Base-by-base conservation (phyloP, 1,140 invertebrate genomes). In the Proales similis region DNA sequence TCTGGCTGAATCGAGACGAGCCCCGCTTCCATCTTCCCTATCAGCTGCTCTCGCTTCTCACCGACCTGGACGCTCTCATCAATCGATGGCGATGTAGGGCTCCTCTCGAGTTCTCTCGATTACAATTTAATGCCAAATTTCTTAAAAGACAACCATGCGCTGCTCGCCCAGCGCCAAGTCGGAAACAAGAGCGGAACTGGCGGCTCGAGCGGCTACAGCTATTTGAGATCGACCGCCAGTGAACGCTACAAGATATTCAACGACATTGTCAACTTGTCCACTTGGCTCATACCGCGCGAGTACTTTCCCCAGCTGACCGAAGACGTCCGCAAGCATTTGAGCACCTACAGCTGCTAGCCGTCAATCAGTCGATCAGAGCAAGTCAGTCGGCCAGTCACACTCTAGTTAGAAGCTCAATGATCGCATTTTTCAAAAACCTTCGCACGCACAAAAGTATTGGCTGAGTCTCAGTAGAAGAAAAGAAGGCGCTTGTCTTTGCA, bases 81-180 rank as follows among this genome's bases (percentile, higher is more conserved):
- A 96, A 91, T n/a, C 97, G 97, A 77, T 98, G 94, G 94, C 82
- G 94, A 78, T 96, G 93, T 97, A 82, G 85, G 85, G 81, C 49
- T 11, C 60, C 39, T 38, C 43, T n/a, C 5, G 24, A 39, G 14
- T 45, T 11, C n/a, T 4, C 17, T 2, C 17, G 17, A 46, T 12
- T 17, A 42, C 3, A 14, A 42, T 1, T 20, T 64, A 11, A 27
- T 14, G 20, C 11, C 29, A 17, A 19, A 14, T 53, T 62, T 67
- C 68, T 66, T 67, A 78, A 33, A 68, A 97, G 93, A 95, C 75
- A 97, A 96, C 77, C 94, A 99, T 72, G 87, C 97, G 19, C 83
- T 94, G 66, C 87, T 98, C 84, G 94, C 97, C n/a, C 92, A 97
- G 74, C 81, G 93, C 71, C 97, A 98, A 92, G 90, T 99, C 67